Base-by-base conservation (phyloP, 2,888 invertebrate species). In the Pseudolycoriella hygida region DNA sequence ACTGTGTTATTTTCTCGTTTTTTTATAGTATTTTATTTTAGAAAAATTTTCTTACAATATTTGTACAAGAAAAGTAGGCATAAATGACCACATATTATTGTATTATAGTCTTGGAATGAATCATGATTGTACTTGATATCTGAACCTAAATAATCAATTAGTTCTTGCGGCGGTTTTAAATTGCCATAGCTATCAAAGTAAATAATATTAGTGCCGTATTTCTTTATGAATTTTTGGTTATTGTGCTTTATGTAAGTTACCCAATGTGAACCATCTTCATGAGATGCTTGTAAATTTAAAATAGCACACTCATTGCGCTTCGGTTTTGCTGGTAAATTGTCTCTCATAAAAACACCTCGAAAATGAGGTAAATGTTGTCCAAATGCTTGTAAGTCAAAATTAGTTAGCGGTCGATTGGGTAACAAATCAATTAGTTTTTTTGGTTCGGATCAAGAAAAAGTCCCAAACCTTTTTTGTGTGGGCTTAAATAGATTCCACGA, bases 171-270 rank as follows among this genome's bases (percentile, higher is more conserved):
- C 2, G 58, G 59, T 43, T 51, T 51, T 18, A 60, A 50, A 50
- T 61, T 55, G 6, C 60, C 60, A 49, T 58, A 62, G 45, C 58
- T 59, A 47, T 62, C 60, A 52, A 56, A 62, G 50, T 61, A 63
- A 41, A 53, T 49, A 18, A 56, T 51, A 25, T 53, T 39, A 43
- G 55, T 47, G 30, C n/a, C n/a, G n/a, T n/a, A n/a, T n/a, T n/a
- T n/a, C n/a, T n/a, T n/a, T n/a, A n/a, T n/a, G n/a, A n/a, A n/a
- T n/a, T n/a, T n/a, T n/a, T n/a, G n/a, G n/a, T n/a, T n/a, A n/a
- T 51, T 50, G 3, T 51, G 48, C 52, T 61, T 61, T 31, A 48
- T 53, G 50, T 58, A 61, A 44, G 57, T 54, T 51, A 59, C 54
- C 60, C 61, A 59, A 53, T 64, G 60, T 15, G 59, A 57, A 10